These are phyloP conservation scores for Phaethon lepturus DNA, from an alignment of 2,113 vertebrate genomes.

Conservation along the genomic window DNA sequence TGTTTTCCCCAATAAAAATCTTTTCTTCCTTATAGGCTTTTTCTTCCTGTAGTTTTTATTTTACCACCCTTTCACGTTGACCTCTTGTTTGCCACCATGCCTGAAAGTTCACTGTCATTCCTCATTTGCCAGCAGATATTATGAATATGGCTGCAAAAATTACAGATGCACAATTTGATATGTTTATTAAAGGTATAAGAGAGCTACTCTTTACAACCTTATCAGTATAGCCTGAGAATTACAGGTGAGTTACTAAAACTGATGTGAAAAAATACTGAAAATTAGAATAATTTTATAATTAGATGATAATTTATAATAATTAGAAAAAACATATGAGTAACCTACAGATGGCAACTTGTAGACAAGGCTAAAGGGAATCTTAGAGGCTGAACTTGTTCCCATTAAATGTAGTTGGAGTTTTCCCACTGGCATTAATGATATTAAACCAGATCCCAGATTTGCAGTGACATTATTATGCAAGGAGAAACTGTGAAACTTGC, in stretches of 20 bases:
- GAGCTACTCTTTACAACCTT: background rate
- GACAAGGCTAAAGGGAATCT: background rate
- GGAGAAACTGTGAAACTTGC: background rate
- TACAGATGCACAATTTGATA: background rate
- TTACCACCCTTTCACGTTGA: background rate
- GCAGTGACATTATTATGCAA: background rate
- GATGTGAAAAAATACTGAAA: background rate
- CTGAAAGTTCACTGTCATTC: background rate
- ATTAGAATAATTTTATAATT: background rate
- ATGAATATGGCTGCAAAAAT: background rate
- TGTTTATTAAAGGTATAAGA: background rate
- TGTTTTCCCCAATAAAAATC: background rate
- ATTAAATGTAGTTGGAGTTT: background rate
- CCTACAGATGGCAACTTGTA: background rate
- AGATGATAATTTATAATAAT: no score
- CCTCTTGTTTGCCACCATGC: rapidly evolving
- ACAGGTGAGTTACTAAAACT: background rate
- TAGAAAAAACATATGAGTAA: background rate
- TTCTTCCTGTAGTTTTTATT: background rate
- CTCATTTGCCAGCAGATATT: background rate
- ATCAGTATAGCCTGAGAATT: background rate
- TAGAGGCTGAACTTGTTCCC: background rate
- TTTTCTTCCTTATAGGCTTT: background rate
- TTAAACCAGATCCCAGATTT: background rate
- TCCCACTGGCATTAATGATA: background rate